phyloP scores from a whole-genome alignment of 2,113 vertebrate genomes.

The Aleadryas rufinucha region DNA sequence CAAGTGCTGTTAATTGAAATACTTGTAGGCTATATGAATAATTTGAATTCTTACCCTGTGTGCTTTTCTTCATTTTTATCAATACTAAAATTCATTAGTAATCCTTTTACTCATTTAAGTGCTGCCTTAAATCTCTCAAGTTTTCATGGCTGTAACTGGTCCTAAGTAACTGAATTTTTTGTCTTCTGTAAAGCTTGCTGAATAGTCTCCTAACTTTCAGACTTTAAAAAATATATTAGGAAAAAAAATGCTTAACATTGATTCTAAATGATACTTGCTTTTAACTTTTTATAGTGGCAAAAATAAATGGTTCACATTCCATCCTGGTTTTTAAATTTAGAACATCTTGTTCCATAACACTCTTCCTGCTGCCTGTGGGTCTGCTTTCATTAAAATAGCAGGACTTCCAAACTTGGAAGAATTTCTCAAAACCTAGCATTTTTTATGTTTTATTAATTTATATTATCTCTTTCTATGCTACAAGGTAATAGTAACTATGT shows the following conservation, averaged over 20 bases:
- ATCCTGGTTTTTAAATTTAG: neutral
- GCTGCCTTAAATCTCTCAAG: neutral
- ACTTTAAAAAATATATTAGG: neutral
- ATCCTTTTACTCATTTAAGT: neutral
- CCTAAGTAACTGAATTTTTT: neutral
- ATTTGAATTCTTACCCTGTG: neutral
- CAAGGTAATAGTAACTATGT: neutral
- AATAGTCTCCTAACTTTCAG: neutral
- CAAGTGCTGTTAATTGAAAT: neutral
- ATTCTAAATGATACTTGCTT: neutral
- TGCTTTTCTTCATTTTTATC: neutral
- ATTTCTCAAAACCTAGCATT: neutral
- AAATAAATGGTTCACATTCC: neutral
- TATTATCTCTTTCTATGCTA: neutral
- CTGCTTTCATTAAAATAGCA: neutral
- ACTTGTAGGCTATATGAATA: neutral
- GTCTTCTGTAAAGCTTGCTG: neutral
- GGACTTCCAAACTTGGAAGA: neutral
- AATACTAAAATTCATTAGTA: neutral
- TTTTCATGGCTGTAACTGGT: neutral
- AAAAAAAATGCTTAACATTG: neutral
- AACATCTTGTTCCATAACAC: neutral
- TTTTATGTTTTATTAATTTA: neutral
- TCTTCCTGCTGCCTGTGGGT: neutral
- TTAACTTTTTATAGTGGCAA: neutral